Base-by-base conservation (phyloP, 1,140 invertebrate species). In the Teleogryllus occipitalis region DNA sequence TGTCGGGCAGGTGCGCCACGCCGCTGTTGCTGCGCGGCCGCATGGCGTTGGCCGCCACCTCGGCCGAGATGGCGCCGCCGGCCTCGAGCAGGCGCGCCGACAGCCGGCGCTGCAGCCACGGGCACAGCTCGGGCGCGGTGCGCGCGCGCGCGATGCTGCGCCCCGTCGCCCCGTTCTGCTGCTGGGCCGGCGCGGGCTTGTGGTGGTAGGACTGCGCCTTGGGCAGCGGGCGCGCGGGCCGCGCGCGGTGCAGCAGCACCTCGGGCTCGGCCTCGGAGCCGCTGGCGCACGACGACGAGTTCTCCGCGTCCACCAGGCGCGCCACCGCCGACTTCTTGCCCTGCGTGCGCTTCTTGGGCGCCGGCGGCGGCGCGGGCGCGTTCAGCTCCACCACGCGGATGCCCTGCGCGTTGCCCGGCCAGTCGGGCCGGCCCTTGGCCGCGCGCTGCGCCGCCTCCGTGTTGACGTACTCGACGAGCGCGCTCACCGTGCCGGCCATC, bases 381-480 rank as follows among this genome's bases (percentile, higher is more conserved):
- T 87, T 84, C 49, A 85, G 81, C 48, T 84, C 84, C 22, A 85
- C 39, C 12, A 85, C 83, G 73, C 80, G 80, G 80, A 83, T 93
- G 27, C 79, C 79, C 21, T 76, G 74, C 12, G 46, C 72, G 86
- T 83, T 65, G 77, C 80, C 18, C 82, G 39, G 83, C 86, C 75
- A 89, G 87, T 82, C 88, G 85, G 84, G 81, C 90, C 88, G 81
- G 86, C 84, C 92, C 79, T 92, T 89, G n/a, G 93, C 87, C 0
- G 96, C 95, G 78, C 92, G 91, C 83, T 94, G 90, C 0, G 96
- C 96, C 10, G 92, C 91, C 77, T 95, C 94, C 2, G 95, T 95
- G 80, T 94, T 91, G 77, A 95, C 93, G 85, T 97, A 98, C 87
- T 97, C 96, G 74, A 97, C 91, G 82, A 97, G 88, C 10, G 96